Evolutionary conservation across 2,113 vertebrate genomes (phyloP).

Genomic region (Pygoscelis antarcticus): DNA sequence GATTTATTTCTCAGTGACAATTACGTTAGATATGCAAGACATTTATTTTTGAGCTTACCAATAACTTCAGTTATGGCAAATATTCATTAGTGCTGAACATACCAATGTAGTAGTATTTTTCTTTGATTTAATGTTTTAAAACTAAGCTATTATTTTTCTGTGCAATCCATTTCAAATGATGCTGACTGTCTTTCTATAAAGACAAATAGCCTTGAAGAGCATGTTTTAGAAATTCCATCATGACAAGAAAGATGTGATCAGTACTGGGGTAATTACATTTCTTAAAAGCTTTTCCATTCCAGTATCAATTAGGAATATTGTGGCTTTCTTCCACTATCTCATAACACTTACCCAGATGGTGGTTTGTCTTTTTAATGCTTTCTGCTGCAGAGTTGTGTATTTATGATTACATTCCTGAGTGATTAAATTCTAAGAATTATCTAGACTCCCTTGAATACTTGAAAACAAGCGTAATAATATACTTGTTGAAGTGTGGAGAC

Average conservation of each 20-base stretch:
- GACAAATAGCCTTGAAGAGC: neutral
- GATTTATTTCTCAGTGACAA: neutral
- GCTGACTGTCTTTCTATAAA: neutral
- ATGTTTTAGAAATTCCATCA: conserved; percentile 3
- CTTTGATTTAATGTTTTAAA: neutral
- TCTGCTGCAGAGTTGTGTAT: neutral
- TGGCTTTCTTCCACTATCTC: conserved; percentile 8
- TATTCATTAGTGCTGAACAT: neutral
- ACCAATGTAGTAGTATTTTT: neutral
- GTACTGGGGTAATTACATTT: neutral
- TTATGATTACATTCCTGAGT: neutral
- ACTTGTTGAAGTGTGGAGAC: neutral
- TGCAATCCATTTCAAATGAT: neutral
- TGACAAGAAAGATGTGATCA: neutral
- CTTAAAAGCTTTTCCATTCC: conserved; percentile 54
- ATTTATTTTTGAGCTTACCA: neutral
- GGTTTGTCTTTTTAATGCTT: conserved; percentile 18
- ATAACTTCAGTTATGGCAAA: neutral
- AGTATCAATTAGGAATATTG: neutral
- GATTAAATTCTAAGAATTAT: conserved; percentile 1
- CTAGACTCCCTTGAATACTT: neutral
- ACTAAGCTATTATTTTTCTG: neutral
- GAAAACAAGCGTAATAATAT: neutral
- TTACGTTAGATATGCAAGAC: neutral
- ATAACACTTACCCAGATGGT: neutral